A percentile compares a stretch with the other conserved stretches of the same genome.
phyloP scores from a whole-genome alignment of 2,113 vertebrate genomes.

The Sceloporus undulatus region DNA sequence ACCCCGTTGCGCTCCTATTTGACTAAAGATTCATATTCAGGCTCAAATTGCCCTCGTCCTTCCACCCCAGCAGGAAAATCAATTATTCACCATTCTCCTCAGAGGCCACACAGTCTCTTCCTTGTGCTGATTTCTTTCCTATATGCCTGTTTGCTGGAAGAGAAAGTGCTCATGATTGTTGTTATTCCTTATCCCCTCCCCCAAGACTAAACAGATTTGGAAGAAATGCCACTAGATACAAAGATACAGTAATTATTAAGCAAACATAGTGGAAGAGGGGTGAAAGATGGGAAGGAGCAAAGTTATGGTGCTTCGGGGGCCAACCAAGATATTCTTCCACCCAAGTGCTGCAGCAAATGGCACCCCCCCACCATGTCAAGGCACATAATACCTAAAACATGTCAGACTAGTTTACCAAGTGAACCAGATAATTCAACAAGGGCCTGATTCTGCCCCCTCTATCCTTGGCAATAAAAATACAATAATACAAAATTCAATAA shows the following conservation, averaged over 20 bases:
- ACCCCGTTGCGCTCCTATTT: slow-evolving; percentile 56
- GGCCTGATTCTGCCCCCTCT: not conserved
- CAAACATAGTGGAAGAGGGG: not conserved
- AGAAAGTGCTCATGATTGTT: slow-evolving; percentile 57
- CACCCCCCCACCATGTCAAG: too few species aligned
- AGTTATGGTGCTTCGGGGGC: not conserved
- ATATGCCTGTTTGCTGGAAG: slow-evolving; percentile 24
- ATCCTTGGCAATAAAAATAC: too few species aligned
- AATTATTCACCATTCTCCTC: slow-evolving; percentile 50
- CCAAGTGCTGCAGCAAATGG: too few species aligned
- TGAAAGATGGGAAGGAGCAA: not conserved
- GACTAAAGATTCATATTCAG: slow-evolving; percentile 61
- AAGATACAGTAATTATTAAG: slow-evolving; percentile 52
- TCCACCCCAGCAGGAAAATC: slow-evolving; percentile 61
- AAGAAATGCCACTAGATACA: slow-evolving; percentile 50
- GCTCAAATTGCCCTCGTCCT: slow-evolving; percentile 66
- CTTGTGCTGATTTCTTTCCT: slow-evolving; percentile 57
- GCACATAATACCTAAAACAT: too few species aligned
- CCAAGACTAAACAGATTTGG: slow-evolving; percentile 41
- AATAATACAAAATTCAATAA: too few species aligned
- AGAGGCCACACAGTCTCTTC: slow-evolving; percentile 23
- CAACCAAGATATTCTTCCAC: not conserved
- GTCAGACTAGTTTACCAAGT: too few species aligned
- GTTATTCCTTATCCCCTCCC: slow-evolving; percentile 38
- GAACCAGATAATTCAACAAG: too few species aligned